Evolutionary conservation across 2,797 vertebrate species (phyloP).

Genomic region (Alca torda): DNA sequence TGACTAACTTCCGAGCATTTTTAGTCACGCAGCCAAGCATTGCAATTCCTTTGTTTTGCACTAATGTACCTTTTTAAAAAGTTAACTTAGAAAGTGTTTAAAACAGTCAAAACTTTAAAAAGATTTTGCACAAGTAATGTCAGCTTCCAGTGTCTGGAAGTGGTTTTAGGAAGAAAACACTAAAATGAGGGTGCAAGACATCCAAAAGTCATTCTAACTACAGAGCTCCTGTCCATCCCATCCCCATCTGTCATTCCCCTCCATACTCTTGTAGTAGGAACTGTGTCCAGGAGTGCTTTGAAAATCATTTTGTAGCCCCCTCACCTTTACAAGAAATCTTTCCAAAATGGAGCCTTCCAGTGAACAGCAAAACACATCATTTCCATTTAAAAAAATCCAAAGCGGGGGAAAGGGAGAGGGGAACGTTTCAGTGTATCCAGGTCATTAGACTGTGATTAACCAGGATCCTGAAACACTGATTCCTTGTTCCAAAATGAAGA

Average conservation of each 20-base stretch:
- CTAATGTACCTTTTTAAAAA: background rate
- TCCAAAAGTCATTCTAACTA: background rate
- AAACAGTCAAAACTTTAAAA: background rate
- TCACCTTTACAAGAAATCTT: background rate
- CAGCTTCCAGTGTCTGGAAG: background rate
- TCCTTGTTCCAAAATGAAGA: conserved; percentile 34
- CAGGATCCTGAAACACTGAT: background rate
- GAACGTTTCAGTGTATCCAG: background rate
- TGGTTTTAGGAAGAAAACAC: background rate
- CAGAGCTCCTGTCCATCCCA: background rate
- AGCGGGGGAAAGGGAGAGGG: background rate
- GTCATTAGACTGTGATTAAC: background rate
- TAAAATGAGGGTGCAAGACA: background rate
- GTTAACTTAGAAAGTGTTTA: background rate
- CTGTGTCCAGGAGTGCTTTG: background rate
- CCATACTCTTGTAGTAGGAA: background rate
- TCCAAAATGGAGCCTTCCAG: background rate
- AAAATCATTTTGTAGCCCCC: background rate
- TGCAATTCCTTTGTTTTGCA: background rate
- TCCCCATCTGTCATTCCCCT: fast-evolving
- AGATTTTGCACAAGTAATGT: background rate
- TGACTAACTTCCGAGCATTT: background rate
- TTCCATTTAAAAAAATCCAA: background rate
- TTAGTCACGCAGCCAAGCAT: background rate
- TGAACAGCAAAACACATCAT: background rate